Evolutionary conservation across 2,797 vertebrate species (phyloP).

Genomic region (Enteromius viviparus): DNA sequence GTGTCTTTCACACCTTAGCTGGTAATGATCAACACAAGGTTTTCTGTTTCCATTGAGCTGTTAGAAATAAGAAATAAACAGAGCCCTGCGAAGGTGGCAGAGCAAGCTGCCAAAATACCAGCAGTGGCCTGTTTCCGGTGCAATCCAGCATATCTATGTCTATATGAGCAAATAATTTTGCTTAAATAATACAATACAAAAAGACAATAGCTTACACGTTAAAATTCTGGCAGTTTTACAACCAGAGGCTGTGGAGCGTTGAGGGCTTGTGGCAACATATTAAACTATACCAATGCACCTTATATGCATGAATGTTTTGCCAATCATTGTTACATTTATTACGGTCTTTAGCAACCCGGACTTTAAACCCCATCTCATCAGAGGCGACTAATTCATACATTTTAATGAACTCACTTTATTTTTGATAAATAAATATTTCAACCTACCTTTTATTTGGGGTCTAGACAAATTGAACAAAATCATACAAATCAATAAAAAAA

Average conservation of each 20-base stretch:
- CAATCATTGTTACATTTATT: no score
- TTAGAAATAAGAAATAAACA: conserved; percentile 8
- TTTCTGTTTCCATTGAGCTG: conserved; percentile 40
- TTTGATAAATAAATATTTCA: no score
- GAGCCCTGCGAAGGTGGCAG: conserved; percentile 3
- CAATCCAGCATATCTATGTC: neutral
- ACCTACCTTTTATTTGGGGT: no score
- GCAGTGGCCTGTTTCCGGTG: conserved; percentile 40
- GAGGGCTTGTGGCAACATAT: neutral
- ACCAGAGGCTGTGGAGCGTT: neutral
- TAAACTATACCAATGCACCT: no score
- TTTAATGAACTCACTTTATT: no score
- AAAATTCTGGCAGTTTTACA: neutral
- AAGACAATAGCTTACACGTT: neutral
- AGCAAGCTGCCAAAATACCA: conserved; percentile 38
- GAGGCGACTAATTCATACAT: no score
- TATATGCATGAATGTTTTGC: no score
- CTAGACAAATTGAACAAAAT: no score
- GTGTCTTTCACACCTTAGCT: conserved; percentile 34
- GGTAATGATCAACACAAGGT: conserved; percentile 52
- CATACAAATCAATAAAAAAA: no score
- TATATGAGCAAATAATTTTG: neutral
- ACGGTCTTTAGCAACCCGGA: no score
- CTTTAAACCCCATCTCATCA: neutral
- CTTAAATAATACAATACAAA: neutral